A percentile compares a stretch with the other conserved stretches of the same genome.
Conservation (phyloP, 2,888 invertebrate genomes). For the Tiphia femorata region DNA sequence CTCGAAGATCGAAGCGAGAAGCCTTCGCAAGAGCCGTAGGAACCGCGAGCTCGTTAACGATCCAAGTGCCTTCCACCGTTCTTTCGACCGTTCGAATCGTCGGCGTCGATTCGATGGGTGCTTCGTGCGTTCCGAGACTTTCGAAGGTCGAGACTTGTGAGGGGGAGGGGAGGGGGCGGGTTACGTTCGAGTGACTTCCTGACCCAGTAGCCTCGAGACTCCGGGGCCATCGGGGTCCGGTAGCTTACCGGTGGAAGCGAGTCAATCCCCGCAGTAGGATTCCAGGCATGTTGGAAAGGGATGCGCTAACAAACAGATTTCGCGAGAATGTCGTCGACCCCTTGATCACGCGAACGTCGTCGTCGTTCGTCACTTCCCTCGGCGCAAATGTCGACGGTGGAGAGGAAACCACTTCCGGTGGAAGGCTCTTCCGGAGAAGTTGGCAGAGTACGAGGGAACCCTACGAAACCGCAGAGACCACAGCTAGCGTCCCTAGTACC, state of each 20-base stretch:
- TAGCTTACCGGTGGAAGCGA: background rate
- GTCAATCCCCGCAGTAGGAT: background rate
- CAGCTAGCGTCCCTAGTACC: too few relatives aligned
- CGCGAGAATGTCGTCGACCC: background rate
- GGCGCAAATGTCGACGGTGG: background rate
- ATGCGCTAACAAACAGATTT: background rate
- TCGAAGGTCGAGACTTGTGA: too few relatives aligned
- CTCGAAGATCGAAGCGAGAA: too few relatives aligned
- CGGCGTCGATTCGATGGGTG: too few relatives aligned
- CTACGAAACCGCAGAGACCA: constrained; percentile 30
- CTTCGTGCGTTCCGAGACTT: too few relatives aligned
- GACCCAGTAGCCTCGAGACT: constrained; percentile 54
- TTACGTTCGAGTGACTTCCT: constrained; percentile 50
- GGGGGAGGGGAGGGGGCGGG: too few relatives aligned
- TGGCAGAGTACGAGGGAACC: constrained; percentile 23
- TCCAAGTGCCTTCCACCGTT: too few relatives aligned
- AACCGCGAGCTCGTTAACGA: too few relatives aligned
- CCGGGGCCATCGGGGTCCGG: constrained; percentile 2
- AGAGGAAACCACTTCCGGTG: constrained; percentile 25
- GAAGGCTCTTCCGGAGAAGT: constrained; percentile 17
- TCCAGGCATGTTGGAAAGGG: too few relatives aligned
- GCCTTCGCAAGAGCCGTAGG: too few relatives aligned
- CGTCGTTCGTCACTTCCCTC: background rate
- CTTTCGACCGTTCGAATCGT: too few relatives aligned
- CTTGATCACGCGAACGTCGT: too few relatives aligned